Conservation (phyloP, 2,113 vertebrate species). For the Lycaon pictus region DNA sequence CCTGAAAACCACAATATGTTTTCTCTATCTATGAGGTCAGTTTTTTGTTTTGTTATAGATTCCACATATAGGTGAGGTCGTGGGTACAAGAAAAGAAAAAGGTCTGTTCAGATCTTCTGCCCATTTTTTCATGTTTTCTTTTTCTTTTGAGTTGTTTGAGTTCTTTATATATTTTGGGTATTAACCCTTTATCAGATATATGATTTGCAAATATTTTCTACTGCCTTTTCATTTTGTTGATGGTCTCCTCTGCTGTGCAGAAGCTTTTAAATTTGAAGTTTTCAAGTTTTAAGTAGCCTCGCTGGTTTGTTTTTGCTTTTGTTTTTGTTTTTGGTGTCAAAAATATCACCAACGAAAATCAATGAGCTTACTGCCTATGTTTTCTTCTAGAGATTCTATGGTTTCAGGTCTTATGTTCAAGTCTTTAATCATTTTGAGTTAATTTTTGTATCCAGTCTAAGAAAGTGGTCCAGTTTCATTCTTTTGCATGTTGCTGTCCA, state of each 20-base stretch:
- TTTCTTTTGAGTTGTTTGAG: neutral
- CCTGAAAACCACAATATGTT: neutral
- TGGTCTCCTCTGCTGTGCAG: neutral
- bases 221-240: neutral
- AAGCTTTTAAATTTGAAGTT: neutral
- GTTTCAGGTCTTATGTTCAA: neutral
- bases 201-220: neutral
- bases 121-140: neutral
- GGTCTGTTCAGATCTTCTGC: neutral
- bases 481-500: neutral
- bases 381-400: neutral
- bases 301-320: neutral
- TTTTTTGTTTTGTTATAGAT: neutral
- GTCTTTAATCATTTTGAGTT: neutral
- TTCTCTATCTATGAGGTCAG: neutral
- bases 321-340: neutral
- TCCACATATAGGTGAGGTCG: neutral
- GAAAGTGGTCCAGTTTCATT: neutral
- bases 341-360: neutral
- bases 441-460: neutral
- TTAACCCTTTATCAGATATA: neutral
- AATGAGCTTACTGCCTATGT: neutral
- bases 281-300: neutral
- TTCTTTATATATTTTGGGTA: constrained; percentile 11
- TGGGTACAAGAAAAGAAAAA: neutral